Conservation (phyloP, 2,797 vertebrate species). For the Hippopotamyrus pictus region DNA sequence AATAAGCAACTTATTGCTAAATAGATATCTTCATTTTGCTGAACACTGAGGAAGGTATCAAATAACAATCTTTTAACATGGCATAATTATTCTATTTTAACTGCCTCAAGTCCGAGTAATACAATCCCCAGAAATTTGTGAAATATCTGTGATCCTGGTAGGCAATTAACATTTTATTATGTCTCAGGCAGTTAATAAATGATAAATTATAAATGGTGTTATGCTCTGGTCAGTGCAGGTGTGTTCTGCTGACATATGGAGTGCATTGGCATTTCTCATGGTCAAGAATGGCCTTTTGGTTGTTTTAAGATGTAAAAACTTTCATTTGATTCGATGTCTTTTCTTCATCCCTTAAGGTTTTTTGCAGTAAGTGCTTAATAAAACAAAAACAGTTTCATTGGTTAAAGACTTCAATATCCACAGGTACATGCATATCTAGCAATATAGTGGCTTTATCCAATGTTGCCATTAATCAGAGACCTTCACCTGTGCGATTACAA, state of each 20-base stretch:
- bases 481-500: not conserved
- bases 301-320: not conserved
- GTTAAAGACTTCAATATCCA: not conserved
- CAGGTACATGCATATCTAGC: not conserved
- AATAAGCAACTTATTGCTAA: not conserved
- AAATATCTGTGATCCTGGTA: not conserved
- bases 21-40: not conserved
- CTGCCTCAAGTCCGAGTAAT: not conserved
- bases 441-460: not conserved
- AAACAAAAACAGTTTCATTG: not conserved
- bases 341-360: not conserved
- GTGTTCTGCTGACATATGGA: not conserved
- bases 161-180: not conserved
- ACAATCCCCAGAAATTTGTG: not conserved
- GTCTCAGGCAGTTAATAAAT: not conserved
- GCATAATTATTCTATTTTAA: not conserved
- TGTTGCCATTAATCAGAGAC: not conserved
- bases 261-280: not conserved
- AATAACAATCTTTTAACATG: not conserved
- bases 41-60: not conserved
- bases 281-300: not conserved
- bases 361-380: not conserved
- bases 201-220: not conserved
- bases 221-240: not conserved
- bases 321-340: not conserved